These are phyloP conservation scores for Maccullochella peelii DNA, from an alignment of 2,113 vertebrate species.

Conservation along the genomic window DNA sequence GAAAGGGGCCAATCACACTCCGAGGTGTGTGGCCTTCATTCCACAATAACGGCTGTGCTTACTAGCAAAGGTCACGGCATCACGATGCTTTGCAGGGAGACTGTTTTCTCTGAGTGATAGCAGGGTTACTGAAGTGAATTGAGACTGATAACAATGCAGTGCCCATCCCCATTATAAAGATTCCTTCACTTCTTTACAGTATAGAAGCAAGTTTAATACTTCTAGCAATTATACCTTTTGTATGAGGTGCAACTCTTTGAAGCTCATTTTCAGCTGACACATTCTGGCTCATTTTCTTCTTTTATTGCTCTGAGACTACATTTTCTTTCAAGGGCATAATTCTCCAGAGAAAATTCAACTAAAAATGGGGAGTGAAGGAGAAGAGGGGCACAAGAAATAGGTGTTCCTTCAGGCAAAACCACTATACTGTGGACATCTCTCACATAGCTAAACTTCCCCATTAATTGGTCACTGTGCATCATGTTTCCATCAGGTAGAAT, in stretches of 20 bases:
- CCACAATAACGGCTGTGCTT: slow-evolving; percentile 16
- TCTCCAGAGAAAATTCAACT: slow-evolving; percentile 27
- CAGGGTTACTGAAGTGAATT: slow-evolving; percentile 35
- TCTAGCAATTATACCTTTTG: not conserved
- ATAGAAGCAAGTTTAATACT: not conserved
- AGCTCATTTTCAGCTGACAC: not conserved
- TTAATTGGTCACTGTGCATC: not conserved
- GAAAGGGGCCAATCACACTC: slow-evolving; percentile 81
- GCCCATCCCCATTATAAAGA: not conserved
- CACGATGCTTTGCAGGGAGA: slow-evolving; percentile 23
- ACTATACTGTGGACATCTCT: slow-evolving; percentile 22
- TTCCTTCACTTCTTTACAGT: not conserved
- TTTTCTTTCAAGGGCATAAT: slow-evolving; percentile 23
- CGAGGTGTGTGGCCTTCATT: slow-evolving; percentile 45
- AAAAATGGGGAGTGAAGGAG: not conserved
- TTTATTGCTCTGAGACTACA: not conserved
- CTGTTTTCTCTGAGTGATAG: slow-evolving; percentile 29
- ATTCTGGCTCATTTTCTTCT: slow-evolving; percentile 13
- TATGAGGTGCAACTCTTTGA: not conserved
- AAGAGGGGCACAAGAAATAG: not conserved
- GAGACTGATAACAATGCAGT: slow-evolving; percentile 64
- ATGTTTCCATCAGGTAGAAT: not conserved
- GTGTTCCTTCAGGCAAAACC: slow-evolving; percentile 23
- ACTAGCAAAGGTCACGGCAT: slow-evolving; percentile 19
- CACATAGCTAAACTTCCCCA: not conserved